Evolutionary conservation across 2,888 invertebrate genomes (phyloP), one percentile per base, ranked within the genome.

Genomic region (Hemicrepidius hirtus): DNA sequence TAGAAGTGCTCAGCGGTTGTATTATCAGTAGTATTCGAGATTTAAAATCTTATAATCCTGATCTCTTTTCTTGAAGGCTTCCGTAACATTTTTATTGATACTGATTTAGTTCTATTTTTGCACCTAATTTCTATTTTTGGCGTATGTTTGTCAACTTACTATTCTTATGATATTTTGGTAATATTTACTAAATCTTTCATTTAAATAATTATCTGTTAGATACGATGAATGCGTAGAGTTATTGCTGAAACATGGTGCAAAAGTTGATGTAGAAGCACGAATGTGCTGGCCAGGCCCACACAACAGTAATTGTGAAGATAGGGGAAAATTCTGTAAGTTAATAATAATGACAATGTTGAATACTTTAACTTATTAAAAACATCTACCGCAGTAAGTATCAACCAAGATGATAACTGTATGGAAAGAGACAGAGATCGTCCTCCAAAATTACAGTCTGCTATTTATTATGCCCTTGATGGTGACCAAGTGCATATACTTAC

Each of bases 201-300:
- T 40, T 10, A 3, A 40, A 40, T 46, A 7, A 16, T 46, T n/a
- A n/a, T 46, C 10, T 46, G 12, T 18, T 78, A 89, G 89, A 62
- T 90, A 92, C 81, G 91, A 91, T 79, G 91, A 92, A 77, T 91
- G 92, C 80, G 92, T 93, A 12, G 92, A 93, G 81, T 81, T 92
- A 44, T 83, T 94, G 37, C 82, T 93, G 63, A 91, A 92, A 79
- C 90, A 92, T 84, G 93, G 93, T 20, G 93, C 92, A 5, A 88
- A 92, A 75, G 90, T 92, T 13, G 92, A 93, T 84, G 90, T 92
- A 0, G 93, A 93, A 82, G 91, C 92, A 0, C 87, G 93, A 18
- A 92, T 94, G 91, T 94, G 94, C 82, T 94, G 92, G 88, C 94
- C 94, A 0, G 92, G 92, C 7, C 89, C 91, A 4, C 93, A 94